phyloP scores from a whole-genome alignment of 2,797 vertebrate genomes.

The Monodelphis domestica region DNA sequence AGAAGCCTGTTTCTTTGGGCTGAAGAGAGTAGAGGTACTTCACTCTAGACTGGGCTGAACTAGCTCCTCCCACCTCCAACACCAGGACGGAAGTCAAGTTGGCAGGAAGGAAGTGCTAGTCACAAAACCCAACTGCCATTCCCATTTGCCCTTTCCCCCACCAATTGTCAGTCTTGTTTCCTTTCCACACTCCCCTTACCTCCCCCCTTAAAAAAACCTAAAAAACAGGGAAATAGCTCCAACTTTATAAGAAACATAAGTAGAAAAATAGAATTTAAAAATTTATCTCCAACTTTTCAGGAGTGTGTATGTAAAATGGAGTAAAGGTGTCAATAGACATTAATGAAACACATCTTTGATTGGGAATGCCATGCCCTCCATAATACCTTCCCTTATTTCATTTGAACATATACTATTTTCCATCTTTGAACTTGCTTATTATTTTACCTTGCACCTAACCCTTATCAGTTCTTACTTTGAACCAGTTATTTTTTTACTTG shows the following conservation, averaged over 20 bases:
- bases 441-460: background rate
- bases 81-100: too few relatives aligned
- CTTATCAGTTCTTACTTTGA: background rate
- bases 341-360: background rate
- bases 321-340: background rate
- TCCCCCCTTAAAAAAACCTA: too few relatives aligned
- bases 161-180: too few relatives aligned
- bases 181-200: too few relatives aligned
- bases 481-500: background rate
- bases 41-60: too few relatives aligned
- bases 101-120: too few relatives aligned
- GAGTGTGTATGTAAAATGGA: constrained; percentile 1
- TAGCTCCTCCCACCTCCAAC: too few relatives aligned
- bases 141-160: too few relatives aligned
- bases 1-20: too few relatives aligned
- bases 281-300: constrained; percentile 21
- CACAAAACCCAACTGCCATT: too few relatives aligned
- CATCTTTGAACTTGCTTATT: background rate
- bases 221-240: background rate
- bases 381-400: background rate
- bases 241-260: constrained; percentile 41
- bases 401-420: background rate
- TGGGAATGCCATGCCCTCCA: background rate
- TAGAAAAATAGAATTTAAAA: constrained; percentile 17
- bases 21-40: too few relatives aligned